Evolutionary conservation across 2,797 vertebrate genomes (phyloP).

Genomic region (Pygocentrus nattereri): DNA sequence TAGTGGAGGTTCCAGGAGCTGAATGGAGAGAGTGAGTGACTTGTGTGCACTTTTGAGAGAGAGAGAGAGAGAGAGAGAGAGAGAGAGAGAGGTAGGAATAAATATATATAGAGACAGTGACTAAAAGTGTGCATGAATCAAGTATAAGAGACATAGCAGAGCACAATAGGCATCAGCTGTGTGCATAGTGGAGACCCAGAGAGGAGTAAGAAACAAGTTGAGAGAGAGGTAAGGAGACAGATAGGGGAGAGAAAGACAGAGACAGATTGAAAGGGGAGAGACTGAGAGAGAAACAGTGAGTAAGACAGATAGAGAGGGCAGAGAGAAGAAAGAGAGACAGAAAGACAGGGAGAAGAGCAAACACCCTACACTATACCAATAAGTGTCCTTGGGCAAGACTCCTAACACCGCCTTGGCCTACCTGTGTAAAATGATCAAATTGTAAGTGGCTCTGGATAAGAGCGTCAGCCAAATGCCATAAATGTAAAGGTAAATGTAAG

Average conservation of each 20-base stretch:
- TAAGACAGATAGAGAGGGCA: constrained; percentile 32
- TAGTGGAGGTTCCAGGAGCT: constrained; percentile 82
- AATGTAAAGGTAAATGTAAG: too few relatives aligned
- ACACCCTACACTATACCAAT: too few relatives aligned
- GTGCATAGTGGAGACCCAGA: background rate
- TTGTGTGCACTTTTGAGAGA: constrained; percentile 16
- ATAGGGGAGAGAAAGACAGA: constrained; percentile 38
- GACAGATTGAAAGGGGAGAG: background rate
- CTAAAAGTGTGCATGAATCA: constrained; percentile 29
- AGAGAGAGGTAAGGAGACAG: constrained; percentile 55
- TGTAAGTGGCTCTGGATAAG: too few relatives aligned
- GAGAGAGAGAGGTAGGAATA: constrained; percentile 36
- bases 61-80: background rate
- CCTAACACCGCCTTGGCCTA: too few relatives aligned
- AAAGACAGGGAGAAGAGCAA: constrained; percentile 34
- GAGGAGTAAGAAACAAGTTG: constrained; percentile 41
- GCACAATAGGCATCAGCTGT: constrained; percentile 60
- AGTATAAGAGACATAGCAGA: constrained; percentile 73
- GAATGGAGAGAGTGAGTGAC: constrained; percentile 77
- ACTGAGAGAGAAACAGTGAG: constrained; percentile 36
- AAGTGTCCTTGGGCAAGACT: too few relatives aligned
- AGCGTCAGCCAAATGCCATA: too few relatives aligned
- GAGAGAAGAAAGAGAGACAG: constrained; percentile 9
- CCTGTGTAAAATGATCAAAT: too few relatives aligned
- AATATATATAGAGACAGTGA: constrained; percentile 9